Evolutionary conservation across 2,888 invertebrate genomes (phyloP).

Genomic region (Macrosiphum euphorbiae): DNA sequence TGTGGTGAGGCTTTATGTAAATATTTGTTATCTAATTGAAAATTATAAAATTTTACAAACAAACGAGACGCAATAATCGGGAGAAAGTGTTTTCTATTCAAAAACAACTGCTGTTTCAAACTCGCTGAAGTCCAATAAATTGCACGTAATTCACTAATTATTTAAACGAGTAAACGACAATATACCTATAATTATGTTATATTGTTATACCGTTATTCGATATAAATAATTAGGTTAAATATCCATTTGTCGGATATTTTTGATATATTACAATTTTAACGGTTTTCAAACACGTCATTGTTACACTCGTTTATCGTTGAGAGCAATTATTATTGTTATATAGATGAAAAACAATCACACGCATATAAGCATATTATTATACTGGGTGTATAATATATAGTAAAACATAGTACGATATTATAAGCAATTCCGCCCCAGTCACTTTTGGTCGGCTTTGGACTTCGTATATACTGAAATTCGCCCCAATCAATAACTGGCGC

Average conservation of each 20-base stretch:
- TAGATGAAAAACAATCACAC: not conserved
- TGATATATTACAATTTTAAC: not conserved
- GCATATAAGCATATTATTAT: not conserved
- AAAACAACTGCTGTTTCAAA: not conserved
- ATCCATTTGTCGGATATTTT: not conserved
- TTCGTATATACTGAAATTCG: conserved; percentile 55
- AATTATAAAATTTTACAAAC: not conserved
- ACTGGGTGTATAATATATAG: not conserved
- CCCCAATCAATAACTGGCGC: conserved; percentile 63
- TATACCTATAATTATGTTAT: not conserved
- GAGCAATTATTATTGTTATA: not conserved
- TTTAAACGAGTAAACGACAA: not conserved
- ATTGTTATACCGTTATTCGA: not conserved
- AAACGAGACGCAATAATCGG: not conserved
- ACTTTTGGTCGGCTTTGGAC: conserved; percentile 57
- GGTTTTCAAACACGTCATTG: not conserved
- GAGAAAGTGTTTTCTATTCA: not conserved
- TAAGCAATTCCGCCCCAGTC: conserved; percentile 40
- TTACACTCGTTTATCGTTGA: not conserved
- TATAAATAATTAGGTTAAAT: not conserved
- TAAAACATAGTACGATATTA: not conserved
- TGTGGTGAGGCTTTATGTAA: not conserved
- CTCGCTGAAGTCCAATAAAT: not conserved
- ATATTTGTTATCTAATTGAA: not conserved
- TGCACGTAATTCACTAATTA: not conserved